Evolutionary conservation across 2,888 invertebrate species (phyloP), one percentile per base, ranked within the genome.

Genomic region (Orgyia antiqua): DNA sequence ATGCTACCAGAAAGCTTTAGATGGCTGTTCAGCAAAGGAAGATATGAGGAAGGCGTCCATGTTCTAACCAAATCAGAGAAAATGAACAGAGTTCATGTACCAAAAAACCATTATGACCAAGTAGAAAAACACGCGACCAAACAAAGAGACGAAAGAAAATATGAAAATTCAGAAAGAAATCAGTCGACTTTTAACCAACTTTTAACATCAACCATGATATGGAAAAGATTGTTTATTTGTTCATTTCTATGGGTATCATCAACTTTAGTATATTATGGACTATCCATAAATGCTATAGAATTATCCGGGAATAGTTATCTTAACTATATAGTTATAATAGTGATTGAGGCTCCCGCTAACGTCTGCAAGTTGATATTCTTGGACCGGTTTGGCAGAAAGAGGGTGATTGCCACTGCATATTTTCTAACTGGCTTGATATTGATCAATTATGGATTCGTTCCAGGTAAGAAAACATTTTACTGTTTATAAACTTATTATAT

Each of bases 241-340:
- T 92, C 92, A 1, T 89, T 93, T 44, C 90, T 93, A 43, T 94
- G 94, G 94, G 89, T 92, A 7, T 90, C 93, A 0, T 93, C 92
- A 35, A 91, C 93, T 2, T 87, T 94, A 35, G 91, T 94, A 4
- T 95, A 93, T 66, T 94, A 94, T 45, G 95, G 95, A 0, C 72
- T 95, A 15, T 93, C 93, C 0, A 87, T 95, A 23, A 94, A 93
- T 60, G 91, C 94, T 0, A 93, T 93, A 26, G 88, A 91, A 3
- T 68, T 95, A 12, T 90, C 91, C 10, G 94, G 94, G 1, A 91
- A 94, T 52, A 91, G 91, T 51, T 94, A 94, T 56, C 58, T 92
- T 24, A 94, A 94, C 61, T 95, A 94, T 48, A 92, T 94, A 4
- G 90, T 61, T 55, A 87, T 69, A 67, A 87, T 73, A 64, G 84